A percentile compares a stretch with the other conserved stretches of the same genome.
These are phyloP conservation scores for Oceanodroma leucorhoa DNA, from an alignment of 2,797 vertebrate genomes.

Conservation along the genomic window DNA sequence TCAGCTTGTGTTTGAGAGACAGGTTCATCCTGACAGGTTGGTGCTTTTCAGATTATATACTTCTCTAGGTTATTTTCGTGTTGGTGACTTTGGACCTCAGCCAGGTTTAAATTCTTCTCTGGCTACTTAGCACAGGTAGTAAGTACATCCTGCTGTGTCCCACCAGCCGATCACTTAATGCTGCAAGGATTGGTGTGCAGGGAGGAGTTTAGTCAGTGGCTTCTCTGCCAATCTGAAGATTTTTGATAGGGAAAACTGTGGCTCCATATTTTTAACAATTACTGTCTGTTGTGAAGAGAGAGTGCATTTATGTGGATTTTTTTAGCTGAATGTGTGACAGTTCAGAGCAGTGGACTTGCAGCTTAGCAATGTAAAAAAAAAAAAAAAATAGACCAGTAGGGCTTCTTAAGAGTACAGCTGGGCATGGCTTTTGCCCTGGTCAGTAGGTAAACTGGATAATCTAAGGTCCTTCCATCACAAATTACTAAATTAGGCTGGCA, in stretches of 20 bases:
- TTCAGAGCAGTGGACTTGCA: background rate
- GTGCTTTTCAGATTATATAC: background rate
- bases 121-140: background rate
- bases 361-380: background rate
- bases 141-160: background rate
- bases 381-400: background rate
- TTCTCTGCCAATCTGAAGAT: background rate
- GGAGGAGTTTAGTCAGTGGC: background rate
- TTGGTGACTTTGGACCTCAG: background rate
- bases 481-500: background rate
- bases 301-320: background rate
- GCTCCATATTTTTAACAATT: background rate
- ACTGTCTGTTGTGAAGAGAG: background rate
- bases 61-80: background rate
- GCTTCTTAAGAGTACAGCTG: background rate
- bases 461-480: background rate
- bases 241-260: background rate
- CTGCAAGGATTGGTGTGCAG: background rate
- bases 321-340: background rate
- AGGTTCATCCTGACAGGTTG: conserved; percentile 94
- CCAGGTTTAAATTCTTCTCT: background rate
- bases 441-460: background rate
- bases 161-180: background rate
- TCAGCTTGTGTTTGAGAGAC: conserved; percentile 91
- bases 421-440: background rate